phyloP scores from a whole-genome alignment of 2,113 vertebrate genomes.

The Holacanthus passer region DNA sequence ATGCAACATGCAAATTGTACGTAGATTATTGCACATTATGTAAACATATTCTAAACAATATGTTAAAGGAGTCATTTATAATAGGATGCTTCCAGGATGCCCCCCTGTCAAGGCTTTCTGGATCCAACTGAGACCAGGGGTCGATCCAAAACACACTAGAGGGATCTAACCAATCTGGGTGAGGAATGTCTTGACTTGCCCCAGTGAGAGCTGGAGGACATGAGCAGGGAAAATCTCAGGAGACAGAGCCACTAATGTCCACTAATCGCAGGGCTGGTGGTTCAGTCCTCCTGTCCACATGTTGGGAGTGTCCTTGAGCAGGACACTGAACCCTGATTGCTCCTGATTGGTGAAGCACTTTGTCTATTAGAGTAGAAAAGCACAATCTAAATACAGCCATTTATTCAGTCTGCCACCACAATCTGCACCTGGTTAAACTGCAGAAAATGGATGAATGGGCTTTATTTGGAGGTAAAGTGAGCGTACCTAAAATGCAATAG shows the following conservation, averaged over 20 bases:
- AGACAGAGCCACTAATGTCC: neutral
- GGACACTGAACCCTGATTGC: neutral
- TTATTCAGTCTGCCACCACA: constrained; percentile 3
- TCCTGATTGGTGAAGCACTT: neutral
- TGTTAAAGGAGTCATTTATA: no score
- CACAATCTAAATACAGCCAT: neutral
- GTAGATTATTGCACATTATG: no score
- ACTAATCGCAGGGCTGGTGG: neutral
- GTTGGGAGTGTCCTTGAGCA: constrained; percentile 3
- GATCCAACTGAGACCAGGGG: neutral
- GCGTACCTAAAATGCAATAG: no score
- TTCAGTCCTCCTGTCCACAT: constrained; percentile 4
- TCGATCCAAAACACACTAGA: neutral
- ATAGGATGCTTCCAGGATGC: neutral
- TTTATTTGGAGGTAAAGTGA: no score
- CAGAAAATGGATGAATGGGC: no score
- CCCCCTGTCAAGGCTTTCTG: neutral
- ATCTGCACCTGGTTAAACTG: neutral
- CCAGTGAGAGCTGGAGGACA: neutral
- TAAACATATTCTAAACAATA: no score
- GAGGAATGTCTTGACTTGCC: constrained; percentile 8
- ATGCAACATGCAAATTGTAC: no score
- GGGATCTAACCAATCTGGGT: constrained; percentile 12
- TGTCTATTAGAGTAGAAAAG: neutral
- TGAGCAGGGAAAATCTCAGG: neutral